These are phyloP conservation scores for Nansenia antarctica DNA, from an alignment of 2,113 vertebrate genomes.

Conservation along the genomic window DNA sequence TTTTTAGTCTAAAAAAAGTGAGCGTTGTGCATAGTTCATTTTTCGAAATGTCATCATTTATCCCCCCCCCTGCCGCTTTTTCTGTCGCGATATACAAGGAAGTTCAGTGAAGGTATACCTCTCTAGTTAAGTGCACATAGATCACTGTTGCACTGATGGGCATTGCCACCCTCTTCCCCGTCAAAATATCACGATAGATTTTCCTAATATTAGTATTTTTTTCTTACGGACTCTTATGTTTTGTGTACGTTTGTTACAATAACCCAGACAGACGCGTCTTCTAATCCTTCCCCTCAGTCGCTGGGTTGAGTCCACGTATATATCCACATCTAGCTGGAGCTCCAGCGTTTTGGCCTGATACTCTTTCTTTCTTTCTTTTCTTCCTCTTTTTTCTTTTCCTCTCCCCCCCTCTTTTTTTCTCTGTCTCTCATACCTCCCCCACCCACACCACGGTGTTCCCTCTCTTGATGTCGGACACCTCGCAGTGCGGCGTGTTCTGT, in stretches of 20 bases:
- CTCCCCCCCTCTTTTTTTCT: slow-evolving; percentile 8
- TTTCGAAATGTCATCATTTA: slow-evolving; percentile 48
- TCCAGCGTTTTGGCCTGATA: slow-evolving; percentile 62
- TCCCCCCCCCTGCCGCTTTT: slow-evolving; percentile 67
- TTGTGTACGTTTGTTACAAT: slow-evolving; percentile 70
- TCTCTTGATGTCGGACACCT: slow-evolving; percentile 87
- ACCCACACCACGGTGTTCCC: slow-evolving; percentile 93
- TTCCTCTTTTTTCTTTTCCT: slow-evolving; percentile 30
- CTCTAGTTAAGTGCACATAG: slow-evolving; percentile 73
- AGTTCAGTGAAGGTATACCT: slow-evolving; percentile 77
- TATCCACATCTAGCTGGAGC: slow-evolving; percentile 60
- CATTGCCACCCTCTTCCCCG: slow-evolving; percentile 68
- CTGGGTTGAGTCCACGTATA: slow-evolving; percentile 71
- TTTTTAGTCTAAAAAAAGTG: slow-evolving; percentile 77
- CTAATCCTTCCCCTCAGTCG: slow-evolving; percentile 65
- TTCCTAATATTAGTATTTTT: slow-evolving; percentile 54
- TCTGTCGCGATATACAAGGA: slow-evolving; percentile 75
- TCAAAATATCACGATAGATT: slow-evolving; percentile 69
- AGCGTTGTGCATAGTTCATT: slow-evolving; percentile 82
- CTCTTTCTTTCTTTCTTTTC: slow-evolving; percentile 54
- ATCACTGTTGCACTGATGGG: slow-evolving; percentile 79
- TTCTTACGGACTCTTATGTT: slow-evolving; percentile 52
- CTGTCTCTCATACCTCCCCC: slow-evolving; percentile 88
- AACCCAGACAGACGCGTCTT: slow-evolving; percentile 60
- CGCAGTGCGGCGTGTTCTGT: slow-evolving; percentile 85